phyloP scores from a whole-genome alignment of 1,140 invertebrate species.

The Calephelis nemesis region DNA sequence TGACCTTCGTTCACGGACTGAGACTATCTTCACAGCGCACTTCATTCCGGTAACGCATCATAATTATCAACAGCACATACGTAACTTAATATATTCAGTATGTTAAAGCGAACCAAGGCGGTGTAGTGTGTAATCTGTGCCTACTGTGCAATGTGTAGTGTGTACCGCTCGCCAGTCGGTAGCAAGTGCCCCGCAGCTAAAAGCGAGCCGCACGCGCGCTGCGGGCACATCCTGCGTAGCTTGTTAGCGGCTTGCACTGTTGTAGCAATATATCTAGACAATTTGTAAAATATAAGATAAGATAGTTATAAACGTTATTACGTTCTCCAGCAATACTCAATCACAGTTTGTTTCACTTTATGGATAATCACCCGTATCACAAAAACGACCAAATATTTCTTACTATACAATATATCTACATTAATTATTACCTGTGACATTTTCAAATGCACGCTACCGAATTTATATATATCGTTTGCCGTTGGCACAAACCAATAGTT shows the following conservation, averaged over 20 bases:
- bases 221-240: constrained; percentile 18
- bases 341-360: constrained; percentile 38
- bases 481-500: constrained; percentile 3
- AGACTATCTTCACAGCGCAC: too few relatives aligned
- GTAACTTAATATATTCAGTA: too few relatives aligned
- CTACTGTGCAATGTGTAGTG: constrained; percentile 35
- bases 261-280: constrained; percentile 35
- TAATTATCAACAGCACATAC: too few relatives aligned
- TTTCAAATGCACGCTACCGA: neutral
- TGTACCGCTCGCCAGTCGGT: neutral
- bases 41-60: too few relatives aligned
- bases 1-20: too few relatives aligned
- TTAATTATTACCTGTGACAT: neutral
- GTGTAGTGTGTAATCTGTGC: too few relatives aligned
- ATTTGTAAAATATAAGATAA: constrained; percentile 47
- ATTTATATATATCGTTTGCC: constrained; percentile 1
- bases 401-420: constrained; percentile 36
- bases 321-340: constrained; percentile 45
- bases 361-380: constrained; percentile 29
- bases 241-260: constrained; percentile 28
- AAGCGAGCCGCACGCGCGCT: constrained; percentile 51
- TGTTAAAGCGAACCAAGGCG: too few relatives aligned
- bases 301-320: constrained; percentile 38
- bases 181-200: constrained; percentile 75
- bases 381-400: constrained; percentile 59